Evolutionary conservation across 2,113 vertebrate genomes (phyloP), one percentile per base, ranked within the genome.

Genomic region (Ageneiosus marmoratus): DNA sequence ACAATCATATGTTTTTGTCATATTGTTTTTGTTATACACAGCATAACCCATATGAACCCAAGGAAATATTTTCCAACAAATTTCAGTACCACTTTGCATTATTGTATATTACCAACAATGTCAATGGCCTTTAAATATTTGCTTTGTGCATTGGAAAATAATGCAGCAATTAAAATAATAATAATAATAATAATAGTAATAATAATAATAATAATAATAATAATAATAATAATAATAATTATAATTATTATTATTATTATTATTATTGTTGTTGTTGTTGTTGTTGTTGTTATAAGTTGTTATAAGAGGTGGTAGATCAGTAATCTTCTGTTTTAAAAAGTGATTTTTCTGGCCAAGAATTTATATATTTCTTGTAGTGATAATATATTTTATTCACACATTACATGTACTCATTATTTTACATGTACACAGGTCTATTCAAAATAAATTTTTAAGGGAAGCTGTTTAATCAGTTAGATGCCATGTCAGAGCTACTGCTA

Each of bases 401-500:
- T 6, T 70, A 46, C 10, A 72, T 48, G 41, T 1, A 18, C 13
- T 72, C 46, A 73, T 5, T 74, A 50, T 74, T 74, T 50, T 74
- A 51, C 20, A 72, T 50, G 13, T 50, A 50, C 80, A 60, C 56
- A 73, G 46, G 79, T n/a, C 67, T 44, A 22, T 8, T 37, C 18
- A 60, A 32, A 37, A 46, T 41, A 41, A 74, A 62, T 44, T 29
- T 76, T 83, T 65, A 29, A 55, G 6, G 41, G 58, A 51, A 83
- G 74, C 62, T 83, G n/a, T 74, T 63, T 16, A 72, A 41, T 58
- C 55, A 44, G 75, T 79, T 80, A 46, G 34, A 44, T 70, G n/a
- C 41, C 50, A 34, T 20, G 67, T 72, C 34, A 72, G 67, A 58
- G n/a, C 51, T 46, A 82, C 86, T 82, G 73, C 89, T 88, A 84